Base-by-base conservation (phyloP, 2,797 vertebrate genomes). In the Pangasius sanitwongsei region DNA sequence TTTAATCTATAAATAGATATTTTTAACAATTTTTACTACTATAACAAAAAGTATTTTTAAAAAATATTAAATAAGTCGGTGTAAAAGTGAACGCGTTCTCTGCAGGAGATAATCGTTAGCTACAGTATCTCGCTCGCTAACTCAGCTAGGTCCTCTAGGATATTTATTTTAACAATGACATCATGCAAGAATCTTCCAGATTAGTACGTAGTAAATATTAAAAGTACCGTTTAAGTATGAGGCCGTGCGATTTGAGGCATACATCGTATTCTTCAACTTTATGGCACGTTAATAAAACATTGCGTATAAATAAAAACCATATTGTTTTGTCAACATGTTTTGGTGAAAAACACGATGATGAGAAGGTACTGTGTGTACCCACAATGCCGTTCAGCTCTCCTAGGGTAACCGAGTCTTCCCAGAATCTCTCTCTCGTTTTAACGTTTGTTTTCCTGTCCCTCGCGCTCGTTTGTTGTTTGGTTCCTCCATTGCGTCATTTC, bases 401-500 rank as follows among this genome's bases (percentile, higher is more conserved):
- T 34, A 41, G 13, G 44, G 63, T 75, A 83, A 85, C 75, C 2
- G 15, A 72, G 84, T 65, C 61, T 25, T 78, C 75, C 75, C 16
- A 0, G 69, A 75, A 75, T 72, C 50, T 80, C 41, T 63, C 16
- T 37, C 50, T 34, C 63, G 28, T 48, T 86, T 88, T 57, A 86
- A 86, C 53, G 85, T 57, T 28, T 9, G 84, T 65, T 88, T 87
- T 75, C 41, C 67, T 50, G 31, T 41, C 31, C 80, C 67, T 87
- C 34, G 25, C 20, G 70, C 34, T 80, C 4, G 16, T 83, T 88
- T 77, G 41, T 87, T 44, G 28, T 77, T 84, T 69, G 12, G 18
- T 85, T 78, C 50, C 59, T 84, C 37, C 20, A 57, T 72, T 57
- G 85, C 87, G 85, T 91, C 81, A 81, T 88, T 86, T 88, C 78